A percentile compares a stretch with the other conserved stretches of the same genome.
These are phyloP conservation scores for Myoxocephalus aenaeus DNA, from an alignment of 2,797 vertebrate species.

Conservation along the genomic window DNA sequence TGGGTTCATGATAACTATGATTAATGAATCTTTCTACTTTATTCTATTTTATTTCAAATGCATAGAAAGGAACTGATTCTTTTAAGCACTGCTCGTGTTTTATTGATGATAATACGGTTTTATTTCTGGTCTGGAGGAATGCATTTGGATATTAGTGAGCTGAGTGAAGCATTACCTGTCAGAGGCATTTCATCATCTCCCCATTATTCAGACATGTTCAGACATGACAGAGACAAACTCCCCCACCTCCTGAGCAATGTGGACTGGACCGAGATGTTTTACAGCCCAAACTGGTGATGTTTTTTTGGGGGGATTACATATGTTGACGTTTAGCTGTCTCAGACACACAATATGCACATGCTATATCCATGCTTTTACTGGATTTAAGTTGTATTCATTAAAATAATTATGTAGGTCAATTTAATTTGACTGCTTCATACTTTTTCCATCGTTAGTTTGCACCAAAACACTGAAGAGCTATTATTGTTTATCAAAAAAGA, in stretches of 20 bases:
- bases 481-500: too few relatives aligned
- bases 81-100: not conserved
- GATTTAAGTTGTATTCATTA: not conserved
- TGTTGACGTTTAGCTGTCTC: not conserved
- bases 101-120: conserved; percentile 13
- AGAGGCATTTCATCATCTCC: conserved; percentile 18
- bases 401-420: not conserved
- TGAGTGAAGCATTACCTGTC: conserved; percentile 1
- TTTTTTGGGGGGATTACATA: not conserved
- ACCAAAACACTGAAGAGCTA: too few relatives aligned
- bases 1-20: not conserved
- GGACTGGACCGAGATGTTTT: not conserved
- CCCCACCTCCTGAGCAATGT: not conserved
- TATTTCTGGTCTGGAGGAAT: conserved; percentile 19
- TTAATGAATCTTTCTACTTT: not conserved
- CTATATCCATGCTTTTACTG: not conserved
- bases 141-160: not conserved
- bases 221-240: conserved; percentile 14
- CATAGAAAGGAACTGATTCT: not conserved
- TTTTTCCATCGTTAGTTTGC: not conserved
- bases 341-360: not conserved
- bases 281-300: not conserved
- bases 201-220: conserved; percentile 9
- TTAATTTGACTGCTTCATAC: not conserved
- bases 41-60: not conserved